These are phyloP conservation scores for Eueremaeus valkanovi DNA, from an alignment of 2,888 invertebrate species.

Conservation along the genomic window DNA sequence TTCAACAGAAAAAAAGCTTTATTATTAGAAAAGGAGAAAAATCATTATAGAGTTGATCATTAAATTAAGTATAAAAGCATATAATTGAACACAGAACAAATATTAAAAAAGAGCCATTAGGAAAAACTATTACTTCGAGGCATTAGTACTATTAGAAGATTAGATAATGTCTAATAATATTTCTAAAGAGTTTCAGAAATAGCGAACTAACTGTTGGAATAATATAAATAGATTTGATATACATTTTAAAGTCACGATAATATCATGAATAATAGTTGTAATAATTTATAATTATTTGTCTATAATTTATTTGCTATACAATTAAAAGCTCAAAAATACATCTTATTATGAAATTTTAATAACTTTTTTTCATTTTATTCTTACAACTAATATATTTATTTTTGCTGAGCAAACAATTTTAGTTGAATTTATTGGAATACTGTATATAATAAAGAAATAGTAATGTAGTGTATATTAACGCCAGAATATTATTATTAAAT, in stretches of 20 bases:
- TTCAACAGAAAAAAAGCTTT: background rate
- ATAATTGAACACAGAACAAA: background rate
- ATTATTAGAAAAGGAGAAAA: background rate
- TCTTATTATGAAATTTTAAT: too few relatives aligned
- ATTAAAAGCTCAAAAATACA: too few relatives aligned
- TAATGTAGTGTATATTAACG: too few relatives aligned
- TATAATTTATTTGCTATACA: background rate
- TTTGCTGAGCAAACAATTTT: too few relatives aligned
- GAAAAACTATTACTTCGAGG: conserved; percentile 16
- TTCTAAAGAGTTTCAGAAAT: conserved; percentile 1
- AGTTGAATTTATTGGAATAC: too few relatives aligned
- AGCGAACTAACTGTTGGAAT: background rate
- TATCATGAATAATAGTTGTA: background rate
- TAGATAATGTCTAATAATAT: conserved; percentile 19
- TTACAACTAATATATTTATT: too few relatives aligned
- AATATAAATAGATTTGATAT: background rate
- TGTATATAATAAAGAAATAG: too few relatives aligned
- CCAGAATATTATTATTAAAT: too few relatives aligned
- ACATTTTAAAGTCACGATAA: background rate
- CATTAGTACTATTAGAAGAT: conserved; percentile 16
- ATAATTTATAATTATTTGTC: background rate
- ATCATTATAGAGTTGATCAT: conserved; percentile 1
- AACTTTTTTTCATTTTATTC: too few relatives aligned
- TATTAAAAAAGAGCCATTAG: conserved; percentile 22
- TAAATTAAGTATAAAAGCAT: conserved; percentile 31